Base-by-base conservation (phyloP, 64 coral and sea anemone genomes). In the Porites lutea region DNA sequence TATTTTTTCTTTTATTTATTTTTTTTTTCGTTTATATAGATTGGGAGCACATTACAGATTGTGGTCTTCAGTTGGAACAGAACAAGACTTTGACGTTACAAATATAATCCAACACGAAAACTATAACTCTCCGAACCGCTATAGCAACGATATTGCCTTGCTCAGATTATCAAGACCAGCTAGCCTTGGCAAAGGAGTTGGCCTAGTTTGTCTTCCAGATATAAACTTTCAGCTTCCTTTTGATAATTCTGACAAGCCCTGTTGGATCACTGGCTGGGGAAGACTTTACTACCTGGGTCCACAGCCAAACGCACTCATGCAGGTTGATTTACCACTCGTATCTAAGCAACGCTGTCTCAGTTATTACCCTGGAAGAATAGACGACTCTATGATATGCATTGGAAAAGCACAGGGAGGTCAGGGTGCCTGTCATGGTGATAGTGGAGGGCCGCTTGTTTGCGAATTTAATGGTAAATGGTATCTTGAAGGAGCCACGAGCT, bases 241-340 rank as follows among this genome's bases (percentile, higher is more conserved):
- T 8, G 65, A 70, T 73, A 18, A 74, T 13, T 46, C 3, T 48
- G 13, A 74, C 72, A 74, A 50, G 11, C 22, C 13, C 3, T 74
- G 72, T 46, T 74, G 72, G 72, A 74, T 74, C 14, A 74, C 72
- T 47, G 72, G 72, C 15, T 74, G 72, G 72, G 72, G 72, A 44
- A 89, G 48, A 52, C 72, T 95, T 2, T 60, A 51, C 8, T 95
- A 89, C 2, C 52, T 4, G 13, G 88, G 93, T 8, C 22, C 60
- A 19, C 16, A 65, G 2, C 88, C 93, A 19, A 78, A 87, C 37
- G 54, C 37, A 19, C 88, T 95, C n/a, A 82, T 84, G 63, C 88
- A 95, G 27, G 93, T 89, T 7, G 63, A 80, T 44, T 51, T 95
- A 27, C 93, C 93, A 47, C 82, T 95, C 12, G 89, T 90, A n/a